Conservation (phyloP, 2,888 invertebrate species). For the Macaria liturata region DNA sequence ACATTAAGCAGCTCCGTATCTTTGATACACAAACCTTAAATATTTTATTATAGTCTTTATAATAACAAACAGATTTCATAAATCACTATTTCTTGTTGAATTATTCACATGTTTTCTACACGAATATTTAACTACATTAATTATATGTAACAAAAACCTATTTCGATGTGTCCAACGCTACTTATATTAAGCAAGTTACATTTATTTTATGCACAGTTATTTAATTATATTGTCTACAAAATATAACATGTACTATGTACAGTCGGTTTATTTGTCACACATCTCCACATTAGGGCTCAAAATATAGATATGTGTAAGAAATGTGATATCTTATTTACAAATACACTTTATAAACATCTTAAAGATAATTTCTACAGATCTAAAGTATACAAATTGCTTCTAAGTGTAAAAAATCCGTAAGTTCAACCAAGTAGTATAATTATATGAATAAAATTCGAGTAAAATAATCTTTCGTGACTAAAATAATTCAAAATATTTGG, state of each 20-base stretch:
- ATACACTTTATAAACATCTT: too few species aligned
- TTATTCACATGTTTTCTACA: background rate
- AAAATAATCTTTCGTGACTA: too few species aligned
- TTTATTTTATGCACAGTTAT: slow-evolving; percentile 4
- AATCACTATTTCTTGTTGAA: slow-evolving; percentile 3
- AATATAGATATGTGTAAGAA: slow-evolving; percentile 50
- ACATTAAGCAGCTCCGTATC: slow-evolving; percentile 23
- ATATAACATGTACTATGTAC: slow-evolving; percentile 7
- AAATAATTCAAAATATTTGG: too few species aligned
- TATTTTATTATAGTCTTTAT: slow-evolving; percentile 26
- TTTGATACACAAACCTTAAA: slow-evolving; percentile 28
- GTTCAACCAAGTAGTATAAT: too few species aligned
- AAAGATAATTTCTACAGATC: too few species aligned
- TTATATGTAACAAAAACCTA: slow-evolving; percentile 16
- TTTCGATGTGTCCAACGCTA: slow-evolving; percentile 30
- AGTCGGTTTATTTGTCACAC: slow-evolving; percentile 26
- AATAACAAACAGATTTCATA: slow-evolving; percentile 19
- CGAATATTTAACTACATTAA: slow-evolving; percentile 2
- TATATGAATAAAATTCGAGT: too few species aligned
- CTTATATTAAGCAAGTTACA: slow-evolving; percentile 1
- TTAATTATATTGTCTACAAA: background rate
- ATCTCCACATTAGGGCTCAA: slow-evolving; percentile 56
- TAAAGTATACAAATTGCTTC: too few species aligned
- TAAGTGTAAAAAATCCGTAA: too few species aligned
- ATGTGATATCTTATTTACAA: slow-evolving; percentile 12